Percentiles rank a stretch among this genome's conserved stretches.
Conservation (phyloP, 2,888 invertebrate genomes). For the Heliconius charithonia region DNA sequence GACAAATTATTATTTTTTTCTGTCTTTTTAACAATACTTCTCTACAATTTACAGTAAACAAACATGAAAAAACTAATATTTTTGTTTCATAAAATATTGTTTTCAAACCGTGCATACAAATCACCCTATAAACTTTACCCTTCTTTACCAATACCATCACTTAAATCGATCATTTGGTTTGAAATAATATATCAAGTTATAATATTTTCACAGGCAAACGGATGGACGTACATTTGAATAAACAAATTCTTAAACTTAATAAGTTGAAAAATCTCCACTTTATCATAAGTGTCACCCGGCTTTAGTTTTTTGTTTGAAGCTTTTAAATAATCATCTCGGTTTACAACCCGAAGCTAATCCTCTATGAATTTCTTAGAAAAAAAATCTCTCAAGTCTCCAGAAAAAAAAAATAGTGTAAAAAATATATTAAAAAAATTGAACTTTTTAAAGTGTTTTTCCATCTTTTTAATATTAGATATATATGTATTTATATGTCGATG, state of each 20-base stretch:
- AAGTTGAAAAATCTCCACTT: conserved; percentile 31
- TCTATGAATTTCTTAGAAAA: conserved; percentile 31
- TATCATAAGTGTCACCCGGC: conserved; percentile 40
- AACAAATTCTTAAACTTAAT: conserved; percentile 30
- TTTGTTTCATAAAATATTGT: too few relatives aligned
- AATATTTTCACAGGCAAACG: conserved; percentile 15
- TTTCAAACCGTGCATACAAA: too few relatives aligned
- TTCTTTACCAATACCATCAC: too few relatives aligned
- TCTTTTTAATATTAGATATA: too few relatives aligned
- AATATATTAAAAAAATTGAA: background rate
- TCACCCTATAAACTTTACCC: too few relatives aligned
- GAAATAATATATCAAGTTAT: conserved; percentile 45
- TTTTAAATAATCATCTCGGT: conserved; percentile 62
- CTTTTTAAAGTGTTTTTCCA: background rate
- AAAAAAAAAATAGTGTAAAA: background rate
- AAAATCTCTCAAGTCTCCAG: conserved; percentile 34
- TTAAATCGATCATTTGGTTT: conserved; percentile 44
- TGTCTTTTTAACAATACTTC: too few relatives aligned
- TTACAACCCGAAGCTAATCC: conserved; percentile 63
- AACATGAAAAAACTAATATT: too few relatives aligned
- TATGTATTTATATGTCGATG: too few relatives aligned
- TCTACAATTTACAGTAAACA: too few relatives aligned
- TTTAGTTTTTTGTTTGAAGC: conserved; percentile 49
- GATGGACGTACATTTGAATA: conserved; percentile 25
- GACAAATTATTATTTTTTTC: too few relatives aligned